These are phyloP conservation scores for Chesias legatella DNA, from an alignment of 2,888 invertebrate species.

Conservation along the genomic window DNA sequence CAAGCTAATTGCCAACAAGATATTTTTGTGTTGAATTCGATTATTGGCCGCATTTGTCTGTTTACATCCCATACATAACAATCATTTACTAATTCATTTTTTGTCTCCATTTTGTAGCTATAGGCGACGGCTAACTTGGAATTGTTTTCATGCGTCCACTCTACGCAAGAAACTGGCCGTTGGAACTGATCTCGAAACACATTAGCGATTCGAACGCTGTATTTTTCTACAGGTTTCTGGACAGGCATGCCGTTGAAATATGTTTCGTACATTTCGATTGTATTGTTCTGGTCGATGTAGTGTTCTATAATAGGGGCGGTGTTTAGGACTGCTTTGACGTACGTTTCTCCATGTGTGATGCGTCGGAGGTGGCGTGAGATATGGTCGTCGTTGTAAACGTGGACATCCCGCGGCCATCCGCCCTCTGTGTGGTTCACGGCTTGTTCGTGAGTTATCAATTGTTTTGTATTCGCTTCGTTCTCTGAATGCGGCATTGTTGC, in stretches of 20 bases:
- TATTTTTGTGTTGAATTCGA: constrained; percentile 44
- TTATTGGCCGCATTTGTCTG: constrained; percentile 57
- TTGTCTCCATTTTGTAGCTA: constrained; percentile 50
- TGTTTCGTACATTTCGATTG: constrained; percentile 88
- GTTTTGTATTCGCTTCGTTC: constrained; percentile 82
- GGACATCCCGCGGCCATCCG: constrained; percentile 91
- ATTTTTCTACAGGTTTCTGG: constrained; percentile 76
- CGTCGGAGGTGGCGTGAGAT: constrained; percentile 87
- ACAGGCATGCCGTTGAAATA: constrained; percentile 82
- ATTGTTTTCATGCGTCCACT: constrained; percentile 85
- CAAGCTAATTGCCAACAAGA: constrained; percentile 67
- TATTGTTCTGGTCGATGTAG: constrained; percentile 88
- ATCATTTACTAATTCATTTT: constrained; percentile 54
- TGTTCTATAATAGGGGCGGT: constrained; percentile 81
- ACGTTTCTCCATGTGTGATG: constrained; percentile 88
- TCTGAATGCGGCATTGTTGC: constrained; percentile 65
- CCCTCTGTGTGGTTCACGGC: constrained; percentile 89
- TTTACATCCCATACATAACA: constrained; percentile 85
- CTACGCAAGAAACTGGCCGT: constrained; percentile 80
- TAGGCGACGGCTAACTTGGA: constrained; percentile 84
- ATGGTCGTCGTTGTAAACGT: constrained; percentile 84
- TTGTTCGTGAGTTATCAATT: constrained; percentile 77
- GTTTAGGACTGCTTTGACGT: constrained; percentile 82
- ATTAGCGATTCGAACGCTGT: constrained; percentile 82
- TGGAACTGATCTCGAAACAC: constrained; percentile 82